These are phyloP conservation scores for Zaprionus nigranus DNA, from an alignment of 1,140 invertebrate species.

Conservation along the genomic window DNA sequence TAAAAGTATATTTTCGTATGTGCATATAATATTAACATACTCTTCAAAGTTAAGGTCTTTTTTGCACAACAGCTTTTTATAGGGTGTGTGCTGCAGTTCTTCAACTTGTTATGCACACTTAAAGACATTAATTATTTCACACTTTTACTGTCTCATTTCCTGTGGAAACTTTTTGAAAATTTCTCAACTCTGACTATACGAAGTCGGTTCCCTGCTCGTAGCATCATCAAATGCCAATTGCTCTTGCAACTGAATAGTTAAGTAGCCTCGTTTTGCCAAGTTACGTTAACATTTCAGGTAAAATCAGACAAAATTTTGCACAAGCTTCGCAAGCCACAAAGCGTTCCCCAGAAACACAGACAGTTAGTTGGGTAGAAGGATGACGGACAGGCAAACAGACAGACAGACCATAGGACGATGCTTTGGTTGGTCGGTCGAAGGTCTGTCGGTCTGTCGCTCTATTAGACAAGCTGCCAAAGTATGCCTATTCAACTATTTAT, in stretches of 20 bases:
- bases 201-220: not conserved
- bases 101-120: slow-evolving; percentile 2
- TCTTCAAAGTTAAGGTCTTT: not conserved
- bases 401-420: not conserved
- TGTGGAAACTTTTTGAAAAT: slow-evolving; percentile 18
- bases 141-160: slow-evolving; percentile 13
- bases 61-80: not conserved
- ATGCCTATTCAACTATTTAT: slow-evolving; percentile 79
- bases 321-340: slow-evolving; percentile 3
- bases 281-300: slow-evolving; percentile 57
- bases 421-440: not conserved
- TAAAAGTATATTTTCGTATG: not conserved
- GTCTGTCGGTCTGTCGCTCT: not conserved
- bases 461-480: slow-evolving; percentile 35
- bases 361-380: not conserved
- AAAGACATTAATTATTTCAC: slow-evolving; percentile 6
- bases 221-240: slow-evolving; percentile 50
- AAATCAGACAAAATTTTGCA: slow-evolving; percentile 57
- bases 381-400: not conserved
- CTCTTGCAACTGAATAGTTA: slow-evolving; percentile 60
- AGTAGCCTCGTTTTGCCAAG: slow-evolving; percentile 39
- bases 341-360: not conserved
- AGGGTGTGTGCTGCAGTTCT: not conserved
- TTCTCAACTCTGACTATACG: not conserved
- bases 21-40: not conserved